Evolutionary conservation across 2,888 invertebrate species (phyloP).

Genomic region (Perizoma flavofasciatum): DNA sequence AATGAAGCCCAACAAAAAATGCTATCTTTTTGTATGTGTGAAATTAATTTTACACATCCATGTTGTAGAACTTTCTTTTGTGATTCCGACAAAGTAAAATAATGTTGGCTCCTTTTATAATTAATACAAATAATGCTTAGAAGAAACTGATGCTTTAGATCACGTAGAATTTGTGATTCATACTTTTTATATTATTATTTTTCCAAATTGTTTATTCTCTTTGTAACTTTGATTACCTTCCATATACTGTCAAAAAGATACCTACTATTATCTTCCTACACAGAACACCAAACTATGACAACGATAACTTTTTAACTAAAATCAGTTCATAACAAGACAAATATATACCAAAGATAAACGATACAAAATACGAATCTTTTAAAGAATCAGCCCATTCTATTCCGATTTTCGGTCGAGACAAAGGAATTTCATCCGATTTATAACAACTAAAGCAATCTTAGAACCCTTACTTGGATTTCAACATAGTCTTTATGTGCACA

Average conservation of each 20-base stretch:
- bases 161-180: too few species aligned
- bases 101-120: conserved; percentile 43
- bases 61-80: conserved; percentile 63
- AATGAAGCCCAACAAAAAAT: conserved; percentile 63
- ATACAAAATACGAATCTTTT: conserved; percentile 31
- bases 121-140: conserved; percentile 1
- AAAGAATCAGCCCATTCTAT: conserved; percentile 34
- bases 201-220: too few species aligned
- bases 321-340: not conserved
- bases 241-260: too few species aligned
- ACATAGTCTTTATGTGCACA: conserved; percentile 74
- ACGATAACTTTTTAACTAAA: not conserved
- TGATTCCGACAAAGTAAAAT: conserved; percentile 58
- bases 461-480: conserved; percentile 68
- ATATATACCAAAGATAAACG: conserved; percentile 29
- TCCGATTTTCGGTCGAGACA: conserved; percentile 52
- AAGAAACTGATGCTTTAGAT: not conserved
- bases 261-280: too few species aligned
- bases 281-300: too few species aligned
- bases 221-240: too few species aligned
- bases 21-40: conserved; percentile 62
- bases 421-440: conserved; percentile 61
- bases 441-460: conserved; percentile 60
- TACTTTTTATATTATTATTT: too few species aligned
- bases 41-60: conserved; percentile 70